Evolutionary conservation across 2,113 vertebrate genomes (phyloP).

Genomic region (Taurulus bubalis): DNA sequence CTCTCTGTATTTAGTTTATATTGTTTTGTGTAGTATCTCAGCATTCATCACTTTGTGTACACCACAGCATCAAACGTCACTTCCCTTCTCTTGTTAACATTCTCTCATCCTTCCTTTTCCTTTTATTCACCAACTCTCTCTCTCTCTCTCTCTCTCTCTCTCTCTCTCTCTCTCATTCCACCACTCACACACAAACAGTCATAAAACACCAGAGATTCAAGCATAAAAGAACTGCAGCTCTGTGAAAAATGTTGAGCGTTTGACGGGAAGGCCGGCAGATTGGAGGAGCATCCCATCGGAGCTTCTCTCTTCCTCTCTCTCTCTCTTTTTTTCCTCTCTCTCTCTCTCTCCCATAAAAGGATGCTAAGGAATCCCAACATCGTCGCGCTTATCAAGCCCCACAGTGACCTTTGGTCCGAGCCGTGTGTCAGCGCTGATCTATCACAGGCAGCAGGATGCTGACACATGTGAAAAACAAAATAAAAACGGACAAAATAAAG

Average conservation of each 20-base stretch:
- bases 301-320: slow-evolving; percentile 44
- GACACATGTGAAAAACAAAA: slow-evolving; percentile 43
- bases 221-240: slow-evolving; percentile 48
- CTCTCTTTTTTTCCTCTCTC: slow-evolving; percentile 15
- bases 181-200: slow-evolving; percentile 11
- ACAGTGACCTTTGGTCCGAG: slow-evolving; percentile 50
- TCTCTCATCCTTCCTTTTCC: neutral
- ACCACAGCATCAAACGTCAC: neutral
- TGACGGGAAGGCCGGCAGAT: slow-evolving; percentile 58
- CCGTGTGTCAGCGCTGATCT: slow-evolving; percentile 62
- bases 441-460: slow-evolving; percentile 63
- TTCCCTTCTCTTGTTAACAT: neutral
- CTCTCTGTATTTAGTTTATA: neutral
- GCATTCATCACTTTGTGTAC: neutral
- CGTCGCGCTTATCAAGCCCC: slow-evolving; percentile 46
- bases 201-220: slow-evolving; percentile 49
- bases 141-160: neutral
- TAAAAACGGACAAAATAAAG: slow-evolving; percentile 28
- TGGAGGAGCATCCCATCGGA: slow-evolving; percentile 45
- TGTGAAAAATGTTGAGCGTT: slow-evolving; percentile 38
- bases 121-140: slow-evolving; percentile 1
- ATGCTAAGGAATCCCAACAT: slow-evolving; percentile 44
- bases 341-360: slow-evolving; percentile 68
- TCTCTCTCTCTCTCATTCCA: neutral
- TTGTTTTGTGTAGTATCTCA: neutral